A percentile compares a stretch with the other conserved stretches of the same genome.
Evolutionary conservation across 2,113 vertebrate genomes (phyloP).

Genomic region (Oncorhynchus keta): DNA sequence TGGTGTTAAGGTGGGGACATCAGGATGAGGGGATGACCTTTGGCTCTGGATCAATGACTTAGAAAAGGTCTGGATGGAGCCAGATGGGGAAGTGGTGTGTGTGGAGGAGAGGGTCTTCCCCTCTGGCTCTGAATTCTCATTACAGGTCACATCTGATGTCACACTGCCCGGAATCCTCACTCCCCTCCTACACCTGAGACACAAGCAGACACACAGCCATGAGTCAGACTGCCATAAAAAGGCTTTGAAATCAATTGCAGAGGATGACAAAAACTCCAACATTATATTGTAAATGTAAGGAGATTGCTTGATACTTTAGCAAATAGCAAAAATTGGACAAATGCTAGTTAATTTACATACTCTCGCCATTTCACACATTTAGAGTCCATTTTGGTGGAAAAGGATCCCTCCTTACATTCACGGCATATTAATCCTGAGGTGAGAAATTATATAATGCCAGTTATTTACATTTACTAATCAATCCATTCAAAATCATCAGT

Average conservation of each 20-base stretch:
- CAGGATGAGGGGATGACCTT: not conserved
- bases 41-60: not conserved
- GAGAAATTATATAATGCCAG: not conserved
- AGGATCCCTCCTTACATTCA: slow-evolving; percentile 43
- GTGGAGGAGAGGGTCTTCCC: not conserved
- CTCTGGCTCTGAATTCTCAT: not conserved
- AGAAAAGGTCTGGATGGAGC: not conserved
- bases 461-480: not conserved
- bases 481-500: not conserved
- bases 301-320: not conserved
- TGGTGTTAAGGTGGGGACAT: not conserved
- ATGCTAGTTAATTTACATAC: slow-evolving; percentile 36
- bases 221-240: not conserved
- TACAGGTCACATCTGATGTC: slow-evolving; percentile 42
- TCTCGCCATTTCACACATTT: slow-evolving; percentile 44
- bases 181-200: slow-evolving; percentile 50
- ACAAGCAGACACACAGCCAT: not conserved
- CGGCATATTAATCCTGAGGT: slow-evolving; percentile 37
- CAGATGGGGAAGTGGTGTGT: not conserved
- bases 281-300: not conserved
- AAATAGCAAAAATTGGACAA: not conserved
- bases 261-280: not conserved
- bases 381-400: not conserved
- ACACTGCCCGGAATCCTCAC: slow-evolving; percentile 27
- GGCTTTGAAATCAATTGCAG: not conserved